phyloP scores from a whole-genome alignment of 2,888 invertebrate genomes.

The Ennomos quercinarius region DNA sequence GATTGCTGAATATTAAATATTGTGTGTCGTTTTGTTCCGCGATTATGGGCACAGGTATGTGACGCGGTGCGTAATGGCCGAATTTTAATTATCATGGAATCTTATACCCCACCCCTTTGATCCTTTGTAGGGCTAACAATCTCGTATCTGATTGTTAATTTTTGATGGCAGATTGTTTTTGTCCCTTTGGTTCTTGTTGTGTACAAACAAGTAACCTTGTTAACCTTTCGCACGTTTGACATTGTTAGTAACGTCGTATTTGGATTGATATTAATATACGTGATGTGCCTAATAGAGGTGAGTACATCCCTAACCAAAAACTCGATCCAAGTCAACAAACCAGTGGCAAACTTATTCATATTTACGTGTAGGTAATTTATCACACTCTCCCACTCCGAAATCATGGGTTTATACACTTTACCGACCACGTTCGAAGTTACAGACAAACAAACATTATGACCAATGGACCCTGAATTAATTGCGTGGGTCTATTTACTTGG shows the following conservation, averaged over 20 bases:
- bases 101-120: constrained; percentile 44
- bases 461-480: constrained; percentile 83
- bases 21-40: constrained; percentile 78
- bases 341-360: constrained; percentile 29
- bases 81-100: constrained; percentile 58
- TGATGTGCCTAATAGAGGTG: no score
- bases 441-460: constrained; percentile 80
- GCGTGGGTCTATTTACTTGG: constrained; percentile 78
- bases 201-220: no score
- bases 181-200: constrained; percentile 6
- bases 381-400: constrained; percentile 46
- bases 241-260: no score
- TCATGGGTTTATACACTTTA: constrained; percentile 38
- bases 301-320: constrained; percentile 1
- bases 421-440: constrained; percentile 57
- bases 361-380: constrained; percentile 38
- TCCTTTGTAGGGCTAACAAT: constrained; percentile 37
- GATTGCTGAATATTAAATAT: constrained; percentile 83
- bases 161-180: constrained; percentile 32
- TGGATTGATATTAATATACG: no score
- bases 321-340: constrained; percentile 20
- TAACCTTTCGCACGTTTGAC: no score
- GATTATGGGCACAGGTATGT: constrained; percentile 69
- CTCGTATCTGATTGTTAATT: constrained; percentile 38
- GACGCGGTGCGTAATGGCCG: constrained; percentile 56